phyloP scores from a whole-genome alignment of 2,797 vertebrate species.

The Chaetodon trifasciatus region DNA sequence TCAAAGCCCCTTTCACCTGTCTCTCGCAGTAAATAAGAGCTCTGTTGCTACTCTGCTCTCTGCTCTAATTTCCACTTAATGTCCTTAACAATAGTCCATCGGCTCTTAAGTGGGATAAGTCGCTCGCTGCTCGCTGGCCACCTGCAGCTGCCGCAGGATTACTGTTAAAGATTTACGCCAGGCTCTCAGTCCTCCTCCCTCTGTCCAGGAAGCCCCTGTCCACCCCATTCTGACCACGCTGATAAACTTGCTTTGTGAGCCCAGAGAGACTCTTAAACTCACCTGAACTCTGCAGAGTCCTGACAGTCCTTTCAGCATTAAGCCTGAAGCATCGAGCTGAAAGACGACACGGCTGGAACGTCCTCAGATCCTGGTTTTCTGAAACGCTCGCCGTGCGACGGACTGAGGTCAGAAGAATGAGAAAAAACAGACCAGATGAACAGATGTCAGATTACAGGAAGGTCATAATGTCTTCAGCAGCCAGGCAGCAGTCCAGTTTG shows the following conservation, averaged over 20 bases:
- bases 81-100: conserved; percentile 61
- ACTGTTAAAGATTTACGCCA: conserved; percentile 49
- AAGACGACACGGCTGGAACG: neutral
- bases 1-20: conserved; percentile 42
- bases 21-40: conserved; percentile 37
- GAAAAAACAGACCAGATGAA: neutral
- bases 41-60: conserved; percentile 40
- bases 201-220: neutral
- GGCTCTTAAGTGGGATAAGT: conserved; percentile 71
- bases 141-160: conserved; percentile 63
- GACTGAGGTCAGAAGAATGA: neutral
- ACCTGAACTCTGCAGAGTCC: neutral
- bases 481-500: too few species aligned
- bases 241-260: conserved; percentile 14
- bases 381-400: neutral
- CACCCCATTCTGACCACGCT: neutral
- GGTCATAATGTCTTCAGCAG: too few species aligned
- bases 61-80: conserved; percentile 61
- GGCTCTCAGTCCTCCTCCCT: conserved; percentile 24
- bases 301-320: neutral
- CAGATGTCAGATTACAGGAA: neutral
- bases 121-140: conserved; percentile 37
- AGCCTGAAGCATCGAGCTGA: neutral
- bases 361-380: neutral
- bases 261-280: conserved; percentile 4